Evolutionary conservation across 2,113 vertebrate species (phyloP).

Genomic region (Loxodonta africana): DNA sequence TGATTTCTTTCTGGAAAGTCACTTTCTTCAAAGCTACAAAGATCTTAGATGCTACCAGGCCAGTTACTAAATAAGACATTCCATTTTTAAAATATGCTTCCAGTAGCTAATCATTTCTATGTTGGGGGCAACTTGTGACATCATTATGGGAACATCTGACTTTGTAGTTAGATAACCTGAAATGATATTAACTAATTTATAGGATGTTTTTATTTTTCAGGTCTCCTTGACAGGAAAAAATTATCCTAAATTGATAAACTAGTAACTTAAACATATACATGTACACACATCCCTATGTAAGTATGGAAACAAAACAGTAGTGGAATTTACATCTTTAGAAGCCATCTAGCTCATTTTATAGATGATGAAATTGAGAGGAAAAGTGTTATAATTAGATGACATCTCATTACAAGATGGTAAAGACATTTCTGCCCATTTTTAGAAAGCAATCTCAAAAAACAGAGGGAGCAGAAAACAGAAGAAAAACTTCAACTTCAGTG

Average conservation of each 20-base stretch:
- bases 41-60: background rate
- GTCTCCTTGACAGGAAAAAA: background rate
- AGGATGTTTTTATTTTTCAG: background rate
- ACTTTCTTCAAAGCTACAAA: slow-evolving; percentile 4
- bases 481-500: slow-evolving; percentile 36
- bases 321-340: slow-evolving; percentile 30
- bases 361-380: background rate
- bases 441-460: slow-evolving; percentile 18
- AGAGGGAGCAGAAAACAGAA: background rate
- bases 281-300: background rate
- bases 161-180: background rate
- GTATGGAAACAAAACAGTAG: background rate
- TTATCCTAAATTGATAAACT: slow-evolving; percentile 3
- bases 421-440: slow-evolving; percentile 17
- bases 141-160: background rate
- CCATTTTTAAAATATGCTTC: slow-evolving; percentile 34
- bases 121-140: background rate
- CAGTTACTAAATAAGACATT: slow-evolving; percentile 13
- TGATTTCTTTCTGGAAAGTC: slow-evolving; percentile 20
- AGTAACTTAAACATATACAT: background rate
- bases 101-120: slow-evolving; percentile 18
- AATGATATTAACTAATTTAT: slow-evolving; percentile 34
- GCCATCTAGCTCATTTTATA: background rate
- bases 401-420: slow-evolving; percentile 18
- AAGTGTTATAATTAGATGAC: background rate